Percentiles rank a stretch among this genome's conserved stretches.
Conservation (phyloP, 1,140 invertebrate species). For the Pteromalus puparum region DNA sequence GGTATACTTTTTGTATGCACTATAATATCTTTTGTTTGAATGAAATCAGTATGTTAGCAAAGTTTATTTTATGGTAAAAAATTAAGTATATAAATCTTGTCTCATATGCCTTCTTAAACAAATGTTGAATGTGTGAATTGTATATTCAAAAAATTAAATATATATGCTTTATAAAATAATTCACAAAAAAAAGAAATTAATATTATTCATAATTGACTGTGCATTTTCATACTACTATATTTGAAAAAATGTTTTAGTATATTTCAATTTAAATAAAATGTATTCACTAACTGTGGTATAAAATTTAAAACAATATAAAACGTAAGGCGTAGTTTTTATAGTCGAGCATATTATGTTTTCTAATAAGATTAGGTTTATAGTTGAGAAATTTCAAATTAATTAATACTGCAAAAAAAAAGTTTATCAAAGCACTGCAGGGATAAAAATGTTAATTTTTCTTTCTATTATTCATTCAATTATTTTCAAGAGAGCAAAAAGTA, state of each 20-base stretch:
- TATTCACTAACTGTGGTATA: too few relatives aligned
- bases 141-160: too few relatives aligned
- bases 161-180: background rate
- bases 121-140: too few relatives aligned
- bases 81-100: background rate
- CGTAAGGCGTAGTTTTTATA: too few relatives aligned
- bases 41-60: background rate
- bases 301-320: too few relatives aligned
- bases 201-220: too few relatives aligned
- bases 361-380: background rate
- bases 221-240: too few relatives aligned
- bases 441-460: background rate
- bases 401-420: too few relatives aligned
- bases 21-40: background rate
- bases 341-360: background rate
- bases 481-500: background rate
- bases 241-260: too few relatives aligned
- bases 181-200: background rate
- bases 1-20: conserved; percentile 73
- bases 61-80: background rate
- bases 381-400: too few relatives aligned
- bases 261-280: too few relatives aligned
- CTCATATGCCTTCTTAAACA: background rate
- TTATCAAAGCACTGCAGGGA: background rate
- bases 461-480: background rate